Percentiles rank a stretch among this genome's conserved stretches.
These are phyloP conservation scores for Furcula furcula DNA, from an alignment of 2,888 invertebrate species.

Conservation along the genomic window DNA sequence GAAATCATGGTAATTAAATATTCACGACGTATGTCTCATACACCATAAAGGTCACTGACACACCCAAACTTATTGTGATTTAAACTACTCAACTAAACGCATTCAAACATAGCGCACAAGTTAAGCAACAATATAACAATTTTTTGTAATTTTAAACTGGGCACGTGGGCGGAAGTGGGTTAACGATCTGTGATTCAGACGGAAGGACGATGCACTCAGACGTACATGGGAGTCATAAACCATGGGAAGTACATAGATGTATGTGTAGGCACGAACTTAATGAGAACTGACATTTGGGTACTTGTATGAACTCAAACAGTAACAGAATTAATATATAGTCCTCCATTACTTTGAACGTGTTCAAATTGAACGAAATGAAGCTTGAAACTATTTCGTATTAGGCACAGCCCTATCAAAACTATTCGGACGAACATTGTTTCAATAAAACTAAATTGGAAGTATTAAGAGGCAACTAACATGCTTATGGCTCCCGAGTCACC, in stretches of 20 bases:
- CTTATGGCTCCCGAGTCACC: neutral
- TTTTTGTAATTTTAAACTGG: conserved; percentile 32
- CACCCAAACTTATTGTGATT: conserved; percentile 39
- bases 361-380: too few relatives aligned
- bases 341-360: too few relatives aligned
- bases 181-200: conserved; percentile 61
- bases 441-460: neutral
- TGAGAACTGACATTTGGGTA: neutral
- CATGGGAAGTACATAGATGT: neutral
- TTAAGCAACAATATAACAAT: conserved; percentile 22
- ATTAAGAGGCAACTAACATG: neutral
- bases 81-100: conserved; percentile 29
- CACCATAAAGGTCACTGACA: conserved; percentile 33
- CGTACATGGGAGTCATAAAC: conserved; percentile 4
- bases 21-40: conserved; percentile 17
- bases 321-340: too few relatives aligned
- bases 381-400: too few relatives aligned
- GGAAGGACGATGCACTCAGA: conserved; percentile 44
- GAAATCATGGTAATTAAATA: neutral
- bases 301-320: too few relatives aligned
- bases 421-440: neutral
- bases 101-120: conserved; percentile 25
- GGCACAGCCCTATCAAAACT: neutral
- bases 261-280: neutral
- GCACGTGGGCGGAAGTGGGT: conserved; percentile 60